Evolutionary conservation across 2,113 vertebrate genomes (phyloP).

Genomic region (Otolemur garnettii): DNA sequence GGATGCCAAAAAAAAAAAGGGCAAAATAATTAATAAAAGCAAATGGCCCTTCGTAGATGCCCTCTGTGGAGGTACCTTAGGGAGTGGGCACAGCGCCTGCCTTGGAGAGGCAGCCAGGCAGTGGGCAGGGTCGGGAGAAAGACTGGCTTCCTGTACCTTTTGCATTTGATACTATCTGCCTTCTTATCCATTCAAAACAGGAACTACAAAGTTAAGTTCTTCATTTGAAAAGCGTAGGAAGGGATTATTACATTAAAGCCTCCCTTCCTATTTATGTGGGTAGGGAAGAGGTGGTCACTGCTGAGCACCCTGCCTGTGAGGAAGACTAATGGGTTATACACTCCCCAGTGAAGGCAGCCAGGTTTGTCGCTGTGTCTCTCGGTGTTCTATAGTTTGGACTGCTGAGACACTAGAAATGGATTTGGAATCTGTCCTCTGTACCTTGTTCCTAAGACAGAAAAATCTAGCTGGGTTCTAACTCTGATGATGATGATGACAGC

Average conservation of each 20-base stretch:
- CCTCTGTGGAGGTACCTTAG: background rate
- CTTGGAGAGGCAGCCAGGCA: background rate
- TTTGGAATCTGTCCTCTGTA: background rate
- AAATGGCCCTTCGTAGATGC: background rate
- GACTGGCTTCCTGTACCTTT: background rate
- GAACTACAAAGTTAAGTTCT: background rate
- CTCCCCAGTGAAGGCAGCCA: fast-evolving
- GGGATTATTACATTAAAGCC: background rate
- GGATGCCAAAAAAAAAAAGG: background rate
- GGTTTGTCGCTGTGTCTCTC: fast-evolving
- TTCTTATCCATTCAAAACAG: background rate
- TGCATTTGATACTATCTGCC: background rate
- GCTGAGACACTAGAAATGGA: background rate
- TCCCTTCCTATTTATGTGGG: background rate
- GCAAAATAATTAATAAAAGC: too few relatives aligned
- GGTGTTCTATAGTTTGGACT: fast-evolving
- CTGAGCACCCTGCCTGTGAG: background rate
- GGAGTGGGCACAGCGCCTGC: background rate
- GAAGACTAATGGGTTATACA: too few relatives aligned
- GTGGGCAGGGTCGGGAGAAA: background rate
- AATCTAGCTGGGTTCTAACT: background rate
- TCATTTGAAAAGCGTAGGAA: constrained; percentile 1
- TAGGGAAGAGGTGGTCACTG: background rate
- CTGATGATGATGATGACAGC: background rate
- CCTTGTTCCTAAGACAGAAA: background rate